These are phyloP conservation scores for Paracentrotus lividus DNA, from an alignment of 53 echinoderm and acorn worm genomes.

Conservation along the genomic window DNA sequence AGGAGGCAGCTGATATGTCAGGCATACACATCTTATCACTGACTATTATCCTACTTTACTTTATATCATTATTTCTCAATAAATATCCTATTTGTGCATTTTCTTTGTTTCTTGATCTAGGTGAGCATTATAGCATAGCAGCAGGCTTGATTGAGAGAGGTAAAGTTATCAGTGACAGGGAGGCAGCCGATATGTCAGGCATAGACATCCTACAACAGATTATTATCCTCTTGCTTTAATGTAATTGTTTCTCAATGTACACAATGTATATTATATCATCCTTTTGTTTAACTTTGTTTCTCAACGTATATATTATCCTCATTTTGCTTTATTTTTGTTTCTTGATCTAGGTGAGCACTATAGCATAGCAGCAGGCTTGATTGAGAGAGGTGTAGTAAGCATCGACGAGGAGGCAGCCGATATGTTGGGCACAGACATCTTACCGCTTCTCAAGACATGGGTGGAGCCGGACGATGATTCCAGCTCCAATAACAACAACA, in stretches of 20 bases:
- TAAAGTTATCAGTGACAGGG: slow-evolving; percentile 21
- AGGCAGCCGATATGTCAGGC: slow-evolving; percentile 42
- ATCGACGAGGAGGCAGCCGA: slow-evolving; percentile 19
- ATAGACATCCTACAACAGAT: slow-evolving; percentile 40
- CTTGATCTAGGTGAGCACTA: slow-evolving; percentile 38
- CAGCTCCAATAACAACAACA: slow-evolving; percentile 61
- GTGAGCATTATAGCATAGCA: slow-evolving; percentile 48
- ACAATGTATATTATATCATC: not conserved
- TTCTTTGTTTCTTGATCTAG: not conserved
- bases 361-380: slow-evolving; percentile 54
- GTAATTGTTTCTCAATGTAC: too few relatives aligned
- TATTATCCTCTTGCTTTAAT: too few relatives aligned
- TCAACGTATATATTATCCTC: not conserved
- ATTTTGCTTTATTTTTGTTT: not conserved
- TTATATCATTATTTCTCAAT: too few relatives aligned
- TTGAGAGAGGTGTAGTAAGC: slow-evolving; percentile 39
- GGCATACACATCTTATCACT: slow-evolving; percentile 49
- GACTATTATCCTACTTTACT: too few relatives aligned
- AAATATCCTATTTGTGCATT: too few relatives aligned
- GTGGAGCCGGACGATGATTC: slow-evolving; percentile 53
- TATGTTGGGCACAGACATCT: slow-evolving; percentile 57
- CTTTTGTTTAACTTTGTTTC: not conserved
- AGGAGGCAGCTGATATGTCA: slow-evolving; percentile 32
- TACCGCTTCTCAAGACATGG: slow-evolving; percentile 62
- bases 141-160: slow-evolving; percentile 49